Evolutionary conservation across 2,797 vertebrate species (phyloP).

Genomic region (Gallirallus australis): DNA sequence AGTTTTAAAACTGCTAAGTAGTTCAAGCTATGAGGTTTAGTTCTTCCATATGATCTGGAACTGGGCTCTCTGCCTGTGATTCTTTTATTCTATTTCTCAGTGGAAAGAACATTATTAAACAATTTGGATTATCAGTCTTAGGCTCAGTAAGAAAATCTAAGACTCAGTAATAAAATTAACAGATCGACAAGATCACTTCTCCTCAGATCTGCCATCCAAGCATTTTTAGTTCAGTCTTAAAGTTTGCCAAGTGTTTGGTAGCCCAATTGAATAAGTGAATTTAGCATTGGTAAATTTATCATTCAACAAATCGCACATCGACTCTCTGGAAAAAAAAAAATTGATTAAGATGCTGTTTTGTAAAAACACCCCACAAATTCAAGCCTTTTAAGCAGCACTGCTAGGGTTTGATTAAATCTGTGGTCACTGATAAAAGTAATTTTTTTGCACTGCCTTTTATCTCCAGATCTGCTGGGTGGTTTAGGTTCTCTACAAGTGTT

Average conservation of each 20-base stretch:
- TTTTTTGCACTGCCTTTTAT: neutral
- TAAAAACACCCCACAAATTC: neutral
- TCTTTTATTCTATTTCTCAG: neutral
- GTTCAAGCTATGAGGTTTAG: neutral
- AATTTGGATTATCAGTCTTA: neutral
- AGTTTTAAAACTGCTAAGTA: neutral
- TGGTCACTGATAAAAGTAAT: neutral
- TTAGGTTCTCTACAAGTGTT: neutral
- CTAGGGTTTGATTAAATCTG: neutral
- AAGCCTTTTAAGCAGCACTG: neutral
- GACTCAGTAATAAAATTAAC: neutral
- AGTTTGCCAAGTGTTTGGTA: neutral
- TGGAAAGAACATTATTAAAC: neutral
- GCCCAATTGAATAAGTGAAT: neutral
- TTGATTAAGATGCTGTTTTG: neutral
- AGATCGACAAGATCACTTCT: neutral
- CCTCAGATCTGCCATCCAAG: neutral
- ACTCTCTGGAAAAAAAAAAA: neutral
- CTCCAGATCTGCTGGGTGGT: neutral
- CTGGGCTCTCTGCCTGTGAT: neutral
- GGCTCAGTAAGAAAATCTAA: neutral
- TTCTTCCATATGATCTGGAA: neutral
- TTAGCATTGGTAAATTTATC: neutral
- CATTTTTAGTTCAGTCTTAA: neutral
- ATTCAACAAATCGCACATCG: neutral